Conservation (phyloP, 2,888 invertebrate species). For the Podabrus alpinus region DNA sequence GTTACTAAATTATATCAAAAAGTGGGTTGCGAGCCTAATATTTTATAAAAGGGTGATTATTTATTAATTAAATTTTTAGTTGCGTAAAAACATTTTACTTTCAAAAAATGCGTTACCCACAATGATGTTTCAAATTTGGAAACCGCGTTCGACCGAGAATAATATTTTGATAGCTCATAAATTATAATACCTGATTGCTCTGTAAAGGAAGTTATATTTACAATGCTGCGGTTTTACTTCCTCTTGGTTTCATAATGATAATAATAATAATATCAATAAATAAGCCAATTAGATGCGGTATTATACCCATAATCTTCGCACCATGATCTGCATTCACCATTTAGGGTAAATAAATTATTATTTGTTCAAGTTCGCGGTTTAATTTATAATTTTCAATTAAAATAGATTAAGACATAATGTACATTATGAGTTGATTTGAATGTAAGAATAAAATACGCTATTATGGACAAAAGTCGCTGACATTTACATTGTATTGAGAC, state of each 20-base stretch:
- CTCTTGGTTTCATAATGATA: background rate
- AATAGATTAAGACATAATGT: background rate
- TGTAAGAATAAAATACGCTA: conserved; percentile 17
- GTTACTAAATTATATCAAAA: background rate
- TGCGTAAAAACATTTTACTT: background rate
- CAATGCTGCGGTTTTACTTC: background rate
- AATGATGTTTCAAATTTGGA: no score
- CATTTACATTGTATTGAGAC: conserved; percentile 30
- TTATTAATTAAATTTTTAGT: background rate
- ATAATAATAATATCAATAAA: background rate
- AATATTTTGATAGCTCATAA: no score
- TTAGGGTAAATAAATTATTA: background rate
- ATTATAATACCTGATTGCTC: no score
- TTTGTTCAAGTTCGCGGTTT: background rate
- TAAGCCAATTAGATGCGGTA: background rate
- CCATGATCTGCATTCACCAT: background rate
- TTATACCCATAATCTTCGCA: background rate
- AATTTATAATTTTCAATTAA: background rate
- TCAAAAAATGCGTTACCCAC: background rate
- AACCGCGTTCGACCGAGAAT: no score
- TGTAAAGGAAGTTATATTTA: background rate
- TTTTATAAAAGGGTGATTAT: background rate
- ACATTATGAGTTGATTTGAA: conserved; percentile 13
- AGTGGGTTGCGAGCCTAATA: background rate
- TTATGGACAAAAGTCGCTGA: conserved; percentile 31